phyloP scores from a whole-genome alignment of 1,140 invertebrate genomes.

The Lanistes nyassanus region DNA sequence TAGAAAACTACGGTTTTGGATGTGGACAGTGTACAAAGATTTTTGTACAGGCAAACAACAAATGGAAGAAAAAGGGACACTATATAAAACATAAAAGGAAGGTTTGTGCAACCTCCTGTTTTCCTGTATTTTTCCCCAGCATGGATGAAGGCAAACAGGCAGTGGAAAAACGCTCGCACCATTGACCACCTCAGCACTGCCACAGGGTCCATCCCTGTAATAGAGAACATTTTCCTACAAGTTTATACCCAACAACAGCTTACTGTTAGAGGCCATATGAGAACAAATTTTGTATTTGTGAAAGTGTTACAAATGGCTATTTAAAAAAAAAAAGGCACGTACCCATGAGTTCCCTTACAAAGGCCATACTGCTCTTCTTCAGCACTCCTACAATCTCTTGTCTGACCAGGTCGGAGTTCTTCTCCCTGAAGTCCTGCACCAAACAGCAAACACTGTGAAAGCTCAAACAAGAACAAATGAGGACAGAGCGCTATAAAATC shows the following conservation, averaged over 20 bases:
- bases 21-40: not conserved
- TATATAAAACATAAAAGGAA: not conserved
- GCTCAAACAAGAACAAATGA: too few species aligned
- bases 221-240: not conserved
- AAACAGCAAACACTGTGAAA: too few species aligned
- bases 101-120: constrained; percentile 44
- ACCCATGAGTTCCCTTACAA: constrained; percentile 92
- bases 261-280: too few species aligned
- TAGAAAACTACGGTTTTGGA: not conserved
- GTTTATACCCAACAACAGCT: too few species aligned
- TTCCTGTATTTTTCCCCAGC: constrained; percentile 74
- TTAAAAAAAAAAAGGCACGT: too few species aligned
- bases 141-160: constrained; percentile 91
- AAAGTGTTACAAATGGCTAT: too few species aligned
- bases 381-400: constrained; percentile 92
- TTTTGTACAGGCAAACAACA: not conserved
- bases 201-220: constrained; percentile 83
- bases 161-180: constrained; percentile 88
- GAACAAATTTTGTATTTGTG: too few species aligned
- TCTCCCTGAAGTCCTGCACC: constrained; percentile 90
- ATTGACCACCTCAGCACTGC: constrained; percentile 96
- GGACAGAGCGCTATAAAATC: too few species aligned
- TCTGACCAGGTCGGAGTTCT: constrained; percentile 94
- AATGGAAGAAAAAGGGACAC: not conserved
- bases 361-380: constrained; percentile 91